phyloP scores from a whole-genome alignment of 1,140 invertebrate genomes.

The Caenorhabditis tropicalis region DNA sequence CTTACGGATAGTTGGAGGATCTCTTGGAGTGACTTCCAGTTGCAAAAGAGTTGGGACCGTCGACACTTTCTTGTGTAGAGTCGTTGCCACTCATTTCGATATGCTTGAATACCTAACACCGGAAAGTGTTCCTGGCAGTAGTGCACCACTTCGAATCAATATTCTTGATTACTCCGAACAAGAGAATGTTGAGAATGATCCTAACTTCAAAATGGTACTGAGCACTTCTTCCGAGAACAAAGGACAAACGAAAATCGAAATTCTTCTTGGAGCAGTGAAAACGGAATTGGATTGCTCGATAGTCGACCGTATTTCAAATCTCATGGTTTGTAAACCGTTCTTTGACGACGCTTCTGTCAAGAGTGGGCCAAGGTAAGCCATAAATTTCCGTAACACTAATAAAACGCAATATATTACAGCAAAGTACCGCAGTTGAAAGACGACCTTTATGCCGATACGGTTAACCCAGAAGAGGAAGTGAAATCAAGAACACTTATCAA shows the following conservation, averaged over 20 bases:
- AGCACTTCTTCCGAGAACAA: not conserved
- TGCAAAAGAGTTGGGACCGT: not conserved
- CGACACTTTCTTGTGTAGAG: not conserved
- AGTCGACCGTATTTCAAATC: constrained; percentile 51
- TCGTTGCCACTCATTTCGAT: constrained; percentile 37
- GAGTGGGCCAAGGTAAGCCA: not conserved
- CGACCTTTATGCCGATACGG: constrained; percentile 39
- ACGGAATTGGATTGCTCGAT: constrained; percentile 55
- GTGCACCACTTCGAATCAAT: not conserved
- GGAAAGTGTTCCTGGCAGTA: constrained; percentile 22
- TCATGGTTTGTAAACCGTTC: constrained; percentile 50
- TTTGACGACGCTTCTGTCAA: constrained; percentile 15
- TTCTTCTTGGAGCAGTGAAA: constrained; percentile 51
- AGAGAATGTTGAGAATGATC: constrained; percentile 39
- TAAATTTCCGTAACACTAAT: not conserved
- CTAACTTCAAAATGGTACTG: constrained; percentile 40
- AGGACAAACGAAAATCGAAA: not conserved
- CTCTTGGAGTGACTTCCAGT: constrained; percentile 9
- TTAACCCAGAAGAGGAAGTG: not conserved
- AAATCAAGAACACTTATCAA: constrained; percentile 1
- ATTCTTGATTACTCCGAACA: constrained; percentile 56
- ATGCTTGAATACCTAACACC: constrained; percentile 46
- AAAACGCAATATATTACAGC: not conserved
- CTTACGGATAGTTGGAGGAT: constrained; percentile 46
- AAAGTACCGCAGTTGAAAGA: constrained; percentile 48